Evolutionary conservation across 53 echinoderm and acorn worm genomes (phyloP).

Genomic region (Zoroaster sp.): DNA sequence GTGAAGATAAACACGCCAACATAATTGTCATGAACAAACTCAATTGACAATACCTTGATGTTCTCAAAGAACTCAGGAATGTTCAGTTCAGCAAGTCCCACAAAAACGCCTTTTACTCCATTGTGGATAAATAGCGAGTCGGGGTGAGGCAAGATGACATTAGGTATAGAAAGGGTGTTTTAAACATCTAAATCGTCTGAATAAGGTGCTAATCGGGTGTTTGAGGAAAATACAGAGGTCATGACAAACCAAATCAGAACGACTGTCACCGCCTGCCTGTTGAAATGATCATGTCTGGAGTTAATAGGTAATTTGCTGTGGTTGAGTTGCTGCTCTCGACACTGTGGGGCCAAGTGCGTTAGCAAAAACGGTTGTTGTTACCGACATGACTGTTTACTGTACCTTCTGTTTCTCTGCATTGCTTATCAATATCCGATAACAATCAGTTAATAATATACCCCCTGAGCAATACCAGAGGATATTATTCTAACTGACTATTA

Average conservation of each 20-base stretch:
- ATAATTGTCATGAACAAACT: not conserved
- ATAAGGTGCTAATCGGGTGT: not conserved
- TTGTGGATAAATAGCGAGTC: not conserved
- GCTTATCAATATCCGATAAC: constrained; percentile 13
- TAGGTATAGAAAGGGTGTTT: no score
- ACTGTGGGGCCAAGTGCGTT: not conserved
- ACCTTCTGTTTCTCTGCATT: not conserved
- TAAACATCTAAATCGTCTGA: not conserved
- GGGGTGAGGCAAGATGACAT: not conserved
- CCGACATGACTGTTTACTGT: not conserved
- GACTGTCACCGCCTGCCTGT: not conserved
- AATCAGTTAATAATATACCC: not conserved
- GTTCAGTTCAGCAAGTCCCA: not conserved
- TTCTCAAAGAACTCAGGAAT: not conserved
- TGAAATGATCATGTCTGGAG: not conserved
- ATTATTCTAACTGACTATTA: constrained; percentile 17
- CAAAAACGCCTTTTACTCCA: not conserved
- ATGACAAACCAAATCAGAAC: not conserved
- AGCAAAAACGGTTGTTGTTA: not conserved
- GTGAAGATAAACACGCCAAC: not conserved
- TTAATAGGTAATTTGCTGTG: not conserved
- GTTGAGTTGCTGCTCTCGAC: not conserved
- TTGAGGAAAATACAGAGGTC: not conserved
- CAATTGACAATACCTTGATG: not conserved
- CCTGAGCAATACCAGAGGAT: not conserved